phyloP scores from a whole-genome alignment of 1,140 invertebrate species.

The Orius laevigatus region DNA sequence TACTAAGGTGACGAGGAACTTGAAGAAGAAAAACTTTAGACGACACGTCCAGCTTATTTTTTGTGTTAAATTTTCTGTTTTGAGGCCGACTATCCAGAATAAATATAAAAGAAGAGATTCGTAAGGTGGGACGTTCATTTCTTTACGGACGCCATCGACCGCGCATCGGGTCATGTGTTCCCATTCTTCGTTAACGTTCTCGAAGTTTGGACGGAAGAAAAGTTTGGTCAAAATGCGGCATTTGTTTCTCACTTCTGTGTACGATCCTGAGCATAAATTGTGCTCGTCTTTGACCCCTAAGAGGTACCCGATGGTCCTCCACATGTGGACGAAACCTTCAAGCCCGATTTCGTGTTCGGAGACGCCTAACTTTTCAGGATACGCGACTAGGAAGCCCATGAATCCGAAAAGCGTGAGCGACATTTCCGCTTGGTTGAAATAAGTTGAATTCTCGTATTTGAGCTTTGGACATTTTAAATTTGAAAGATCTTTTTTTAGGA shows the following conservation, averaged over 20 bases:
- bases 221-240: slow-evolving; percentile 26
- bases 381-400: slow-evolving; percentile 53
- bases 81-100: slow-evolving; percentile 23
- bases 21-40: not conserved
- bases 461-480: slow-evolving; percentile 30
- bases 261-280: slow-evolving; percentile 36
- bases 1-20: not conserved
- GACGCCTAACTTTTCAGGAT: slow-evolving; percentile 47
- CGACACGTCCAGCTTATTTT: not conserved
- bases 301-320: slow-evolving; percentile 59
- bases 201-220: slow-evolving; percentile 28
- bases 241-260: slow-evolving; percentile 27
- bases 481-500: slow-evolving; percentile 17
- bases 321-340: slow-evolving; percentile 61
- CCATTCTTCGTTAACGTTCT: slow-evolving; percentile 25
- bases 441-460: slow-evolving; percentile 19
- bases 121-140: slow-evolving; percentile 23
- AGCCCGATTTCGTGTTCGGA: too few relatives aligned
- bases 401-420: slow-evolving; percentile 72
- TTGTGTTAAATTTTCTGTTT: slow-evolving; percentile 14
- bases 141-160: slow-evolving; percentile 24
- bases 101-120: slow-evolving; percentile 24
- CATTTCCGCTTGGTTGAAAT: slow-evolving; percentile 53
- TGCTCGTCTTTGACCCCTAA: slow-evolving; percentile 65
- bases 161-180: slow-evolving; percentile 31